Evolutionary conservation across 2,797 vertebrate species (phyloP).

Genomic region (Etheostoma perlongum): DNA sequence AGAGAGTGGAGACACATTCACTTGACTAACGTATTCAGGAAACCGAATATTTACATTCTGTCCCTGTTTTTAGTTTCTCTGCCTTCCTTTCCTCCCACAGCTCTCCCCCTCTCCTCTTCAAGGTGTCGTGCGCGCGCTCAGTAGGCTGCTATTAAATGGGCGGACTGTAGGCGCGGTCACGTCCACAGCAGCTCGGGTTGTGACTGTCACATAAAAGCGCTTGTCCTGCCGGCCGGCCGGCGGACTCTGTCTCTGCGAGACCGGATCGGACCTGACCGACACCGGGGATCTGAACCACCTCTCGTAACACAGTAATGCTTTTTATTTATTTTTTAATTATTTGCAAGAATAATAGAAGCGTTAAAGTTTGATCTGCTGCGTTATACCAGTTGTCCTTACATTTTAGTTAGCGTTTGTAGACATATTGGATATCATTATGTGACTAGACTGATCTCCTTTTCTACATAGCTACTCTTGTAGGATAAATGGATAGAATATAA

Average conservation of each 20-base stretch:
- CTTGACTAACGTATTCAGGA: not conserved
- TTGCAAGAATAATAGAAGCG: not conserved
- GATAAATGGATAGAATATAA: not conserved
- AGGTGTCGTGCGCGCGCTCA: constrained; percentile 57
- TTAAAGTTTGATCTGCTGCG: not conserved
- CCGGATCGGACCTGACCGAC: constrained; percentile 41
- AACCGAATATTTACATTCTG: constrained; percentile 14
- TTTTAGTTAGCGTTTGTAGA: too few species aligned
- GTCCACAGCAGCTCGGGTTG: constrained; percentile 35
- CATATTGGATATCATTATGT: not conserved
- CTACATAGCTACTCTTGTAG: too few species aligned
- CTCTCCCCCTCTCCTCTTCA: not conserved
- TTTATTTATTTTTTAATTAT: too few species aligned
- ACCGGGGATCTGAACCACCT: constrained; percentile 28
- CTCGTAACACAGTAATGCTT: not conserved
- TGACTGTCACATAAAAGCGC: constrained; percentile 70
- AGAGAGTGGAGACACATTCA: not conserved
- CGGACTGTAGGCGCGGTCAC: constrained; percentile 64
- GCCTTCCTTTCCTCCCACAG: constrained; percentile 7
- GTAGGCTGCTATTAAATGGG: constrained; percentile 70
- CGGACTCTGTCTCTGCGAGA: constrained; percentile 25
- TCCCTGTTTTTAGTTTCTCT: not conserved
- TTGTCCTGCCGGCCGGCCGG: constrained; percentile 34
- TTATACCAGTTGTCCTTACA: not conserved
- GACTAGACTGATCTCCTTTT: too few species aligned